phyloP scores from a whole-genome alignment of 1,140 invertebrate species.

The Zaprionus tsacasi region DNA sequence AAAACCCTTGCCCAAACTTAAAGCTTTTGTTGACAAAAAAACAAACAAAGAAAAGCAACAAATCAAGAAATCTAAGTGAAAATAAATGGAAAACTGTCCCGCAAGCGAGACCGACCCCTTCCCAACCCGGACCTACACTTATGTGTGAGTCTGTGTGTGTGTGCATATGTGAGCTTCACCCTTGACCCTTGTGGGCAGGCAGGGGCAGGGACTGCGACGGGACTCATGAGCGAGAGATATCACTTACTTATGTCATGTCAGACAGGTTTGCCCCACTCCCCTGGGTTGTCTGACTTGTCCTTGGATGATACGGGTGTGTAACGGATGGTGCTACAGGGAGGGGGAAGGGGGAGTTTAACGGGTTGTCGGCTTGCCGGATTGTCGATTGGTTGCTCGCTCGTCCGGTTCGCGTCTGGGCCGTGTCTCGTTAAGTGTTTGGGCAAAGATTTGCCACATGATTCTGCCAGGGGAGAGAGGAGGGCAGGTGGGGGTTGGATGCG shows the following conservation, averaged over 20 bases:
- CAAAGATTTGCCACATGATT: slow-evolving; percentile 69
- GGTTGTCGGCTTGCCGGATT: slow-evolving; percentile 26
- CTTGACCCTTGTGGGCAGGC: slow-evolving; percentile 23
- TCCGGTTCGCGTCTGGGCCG: slow-evolving; percentile 56
- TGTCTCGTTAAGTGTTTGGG: slow-evolving; percentile 72
- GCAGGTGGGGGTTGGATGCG: slow-evolving; percentile 3
- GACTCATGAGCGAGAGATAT: slow-evolving; percentile 68
- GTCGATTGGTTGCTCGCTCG: slow-evolving; percentile 3
- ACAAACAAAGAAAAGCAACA: slow-evolving; percentile 42
- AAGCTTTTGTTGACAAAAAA: slow-evolving; percentile 66
- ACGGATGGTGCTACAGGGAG: neutral
- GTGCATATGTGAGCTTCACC: slow-evolving; percentile 31
- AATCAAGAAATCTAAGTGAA: slow-evolving; percentile 56
- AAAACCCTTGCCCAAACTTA: slow-evolving; percentile 31
- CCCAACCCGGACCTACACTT: slow-evolving; percentile 34
- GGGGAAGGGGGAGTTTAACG: slow-evolving; percentile 11
- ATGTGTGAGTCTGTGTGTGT: neutral
- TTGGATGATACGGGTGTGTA: neutral
- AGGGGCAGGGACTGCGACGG: slow-evolving; percentile 9
- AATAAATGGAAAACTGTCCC: slow-evolving; percentile 64
- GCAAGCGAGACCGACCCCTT: neutral
- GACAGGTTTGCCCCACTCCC: slow-evolving; percentile 56
- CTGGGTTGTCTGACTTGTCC: slow-evolving; percentile 14
- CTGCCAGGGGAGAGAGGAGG: neutral
- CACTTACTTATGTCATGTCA: slow-evolving; percentile 75